Conservation (phyloP, 2,888 invertebrate genomes). For the Crossocerus cetratus region DNA sequence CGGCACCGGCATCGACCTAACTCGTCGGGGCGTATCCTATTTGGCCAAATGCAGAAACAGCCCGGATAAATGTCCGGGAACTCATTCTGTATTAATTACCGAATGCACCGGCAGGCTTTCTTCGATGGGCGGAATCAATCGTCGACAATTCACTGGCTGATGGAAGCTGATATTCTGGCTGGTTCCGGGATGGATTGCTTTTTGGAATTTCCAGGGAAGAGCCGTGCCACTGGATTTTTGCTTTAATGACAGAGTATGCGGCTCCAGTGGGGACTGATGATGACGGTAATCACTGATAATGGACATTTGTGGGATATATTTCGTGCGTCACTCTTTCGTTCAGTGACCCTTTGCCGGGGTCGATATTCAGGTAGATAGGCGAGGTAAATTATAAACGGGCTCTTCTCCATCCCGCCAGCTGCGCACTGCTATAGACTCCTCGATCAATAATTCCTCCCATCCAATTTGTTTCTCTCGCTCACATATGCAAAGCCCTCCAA, state of each 20-base stretch:
- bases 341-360: conserved; percentile 56
- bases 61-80: background rate
- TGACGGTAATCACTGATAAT: conserved; percentile 20
- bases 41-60: conserved; percentile 12
- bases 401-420: conserved; percentile 44
- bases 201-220: no score
- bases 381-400: conserved; percentile 53
- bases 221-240: no score
- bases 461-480: conserved; percentile 42
- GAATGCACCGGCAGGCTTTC: no score
- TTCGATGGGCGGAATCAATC: no score
- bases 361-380: conserved; percentile 54
- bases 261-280: conserved; percentile 7
- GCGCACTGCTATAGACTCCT: conserved; percentile 30
- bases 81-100: no score
- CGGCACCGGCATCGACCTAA: conserved; percentile 13
- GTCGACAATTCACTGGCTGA: no score
- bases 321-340: conserved; percentile 46
- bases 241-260: background rate
- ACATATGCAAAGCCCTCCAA: conserved; percentile 3
- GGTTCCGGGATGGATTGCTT: no score
- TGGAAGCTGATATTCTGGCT: no score
- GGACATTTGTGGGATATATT: conserved; percentile 15
- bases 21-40: conserved; percentile 22
- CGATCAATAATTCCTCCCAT: conserved; percentile 48